Evolutionary conservation across 2,888 invertebrate species (phyloP).

Genomic region (Tryphoninae sp.): DNA sequence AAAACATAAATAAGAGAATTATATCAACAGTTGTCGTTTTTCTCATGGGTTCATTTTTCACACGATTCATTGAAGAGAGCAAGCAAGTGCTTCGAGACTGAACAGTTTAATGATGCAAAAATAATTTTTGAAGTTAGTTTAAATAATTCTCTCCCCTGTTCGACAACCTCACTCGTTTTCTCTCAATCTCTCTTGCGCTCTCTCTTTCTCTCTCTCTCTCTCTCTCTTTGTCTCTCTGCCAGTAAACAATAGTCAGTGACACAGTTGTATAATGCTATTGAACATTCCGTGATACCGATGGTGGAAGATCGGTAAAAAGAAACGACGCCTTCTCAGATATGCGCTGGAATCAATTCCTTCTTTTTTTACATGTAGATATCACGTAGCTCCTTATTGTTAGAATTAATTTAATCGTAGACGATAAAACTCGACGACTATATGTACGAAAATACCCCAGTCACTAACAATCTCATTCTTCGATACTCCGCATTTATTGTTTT

Average conservation of each 20-base stretch:
- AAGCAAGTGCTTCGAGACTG: not conserved
- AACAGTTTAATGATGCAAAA: slow-evolving; percentile 26
- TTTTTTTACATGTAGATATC: slow-evolving; percentile 60
- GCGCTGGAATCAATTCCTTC: slow-evolving; percentile 29
- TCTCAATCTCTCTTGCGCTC: not conserved
- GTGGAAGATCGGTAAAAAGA: not conserved
- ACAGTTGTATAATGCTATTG: slow-evolving; percentile 40
- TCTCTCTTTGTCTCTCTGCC: slow-evolving; percentile 7
- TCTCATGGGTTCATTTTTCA: not conserved
- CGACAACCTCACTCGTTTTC: not conserved
- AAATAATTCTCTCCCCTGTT: slow-evolving; percentile 13
- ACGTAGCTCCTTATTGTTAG: slow-evolving; percentile 46
- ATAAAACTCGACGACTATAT: slow-evolving; percentile 21
- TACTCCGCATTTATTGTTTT: slow-evolving; percentile 27
- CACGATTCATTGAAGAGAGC: not conserved
- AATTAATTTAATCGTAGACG: slow-evolving; percentile 30
- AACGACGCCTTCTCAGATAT: slow-evolving; percentile 23
- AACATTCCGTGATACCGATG: slow-evolving; percentile 26
- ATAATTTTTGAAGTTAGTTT: slow-evolving; percentile 29
- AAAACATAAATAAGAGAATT: not conserved
- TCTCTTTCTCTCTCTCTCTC: slow-evolving; percentile 7
- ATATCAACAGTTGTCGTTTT: not conserved
- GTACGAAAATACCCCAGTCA: slow-evolving; percentile 32
- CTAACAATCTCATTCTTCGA: slow-evolving; percentile 22
- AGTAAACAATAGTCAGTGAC: slow-evolving; percentile 27